phyloP scores from a whole-genome alignment of 2,797 vertebrate genomes.

The Coregonus sp. region DNA sequence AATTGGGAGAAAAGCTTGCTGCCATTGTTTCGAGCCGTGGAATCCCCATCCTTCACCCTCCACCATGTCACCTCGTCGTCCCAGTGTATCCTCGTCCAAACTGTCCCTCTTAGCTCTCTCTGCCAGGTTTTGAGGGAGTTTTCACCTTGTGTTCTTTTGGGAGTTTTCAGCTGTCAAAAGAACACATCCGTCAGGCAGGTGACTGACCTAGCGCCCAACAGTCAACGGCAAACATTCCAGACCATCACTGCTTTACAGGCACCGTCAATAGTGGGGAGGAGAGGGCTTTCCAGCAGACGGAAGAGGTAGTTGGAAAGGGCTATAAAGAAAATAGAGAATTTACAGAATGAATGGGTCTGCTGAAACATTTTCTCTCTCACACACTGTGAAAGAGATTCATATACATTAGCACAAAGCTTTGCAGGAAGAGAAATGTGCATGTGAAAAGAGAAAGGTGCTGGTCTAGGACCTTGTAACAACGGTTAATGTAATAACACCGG shows the following conservation, averaged over 20 bases:
- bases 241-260: neutral
- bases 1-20: neutral
- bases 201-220: neutral
- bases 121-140: neutral
- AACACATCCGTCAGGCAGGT: neutral
- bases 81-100: slow-evolving; percentile 9
- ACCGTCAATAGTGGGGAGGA: neutral
- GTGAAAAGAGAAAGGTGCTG: neutral
- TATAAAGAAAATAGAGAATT: neutral
- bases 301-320: neutral
- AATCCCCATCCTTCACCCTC: slow-evolving; percentile 23
- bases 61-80: neutral
- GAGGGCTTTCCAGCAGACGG: neutral
- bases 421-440: too few relatives aligned
- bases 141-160: neutral
- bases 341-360: neutral
- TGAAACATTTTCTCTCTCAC: neutral
- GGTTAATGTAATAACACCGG: too few relatives aligned
- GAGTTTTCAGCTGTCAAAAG: neutral
- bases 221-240: slow-evolving; percentile 11
- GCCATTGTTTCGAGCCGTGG: slow-evolving; percentile 1
- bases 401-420: too few relatives aligned
- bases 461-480: neutral
- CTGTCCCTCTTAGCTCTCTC: slow-evolving; percentile 7
- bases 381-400: too few relatives aligned